A percentile compares a stretch with the other conserved stretches of the same genome.
Conservation (phyloP, 2,113 vertebrate genomes). For the Sitta europaea region DNA sequence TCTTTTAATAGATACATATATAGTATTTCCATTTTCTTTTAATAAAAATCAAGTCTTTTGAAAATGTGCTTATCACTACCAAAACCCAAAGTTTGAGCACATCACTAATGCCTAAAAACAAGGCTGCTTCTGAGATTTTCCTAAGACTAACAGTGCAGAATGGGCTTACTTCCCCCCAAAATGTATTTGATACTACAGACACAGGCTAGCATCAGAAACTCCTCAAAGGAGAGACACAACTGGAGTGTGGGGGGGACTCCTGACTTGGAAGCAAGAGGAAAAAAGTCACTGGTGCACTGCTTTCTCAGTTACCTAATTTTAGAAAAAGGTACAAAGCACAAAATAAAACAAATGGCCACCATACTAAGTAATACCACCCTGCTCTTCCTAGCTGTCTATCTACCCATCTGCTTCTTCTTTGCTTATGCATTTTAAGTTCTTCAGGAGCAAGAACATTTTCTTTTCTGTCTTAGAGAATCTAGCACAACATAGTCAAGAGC, state of each 20-base stretch:
- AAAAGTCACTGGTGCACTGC: neutral
- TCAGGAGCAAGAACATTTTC: neutral
- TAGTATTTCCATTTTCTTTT: neutral
- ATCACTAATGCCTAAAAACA: neutral
- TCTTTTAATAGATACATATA: neutral
- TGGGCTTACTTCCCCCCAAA: neutral
- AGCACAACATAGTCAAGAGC: neutral
- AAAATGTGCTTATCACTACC: neutral
- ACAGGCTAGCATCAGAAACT: neutral
- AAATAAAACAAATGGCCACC: neutral
- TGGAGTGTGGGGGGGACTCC: accelerated
- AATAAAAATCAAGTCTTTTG: neutral
- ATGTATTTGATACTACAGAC: neutral
- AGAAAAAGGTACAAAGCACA: neutral
- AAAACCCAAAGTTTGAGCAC: neutral
- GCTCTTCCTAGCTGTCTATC: neutral
- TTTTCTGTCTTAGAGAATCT: neutral
- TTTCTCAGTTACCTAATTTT: neutral
- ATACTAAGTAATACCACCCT: neutral
- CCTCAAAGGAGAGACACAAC: neutral
- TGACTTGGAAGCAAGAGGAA: neutral
- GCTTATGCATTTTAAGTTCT: neutral
- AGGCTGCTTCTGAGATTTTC: neutral
- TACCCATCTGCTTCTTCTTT: neutral
- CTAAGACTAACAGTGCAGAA: neutral